Conservation (phyloP, 2,113 vertebrate genomes). For the Embiotoca jacksoni region DNA sequence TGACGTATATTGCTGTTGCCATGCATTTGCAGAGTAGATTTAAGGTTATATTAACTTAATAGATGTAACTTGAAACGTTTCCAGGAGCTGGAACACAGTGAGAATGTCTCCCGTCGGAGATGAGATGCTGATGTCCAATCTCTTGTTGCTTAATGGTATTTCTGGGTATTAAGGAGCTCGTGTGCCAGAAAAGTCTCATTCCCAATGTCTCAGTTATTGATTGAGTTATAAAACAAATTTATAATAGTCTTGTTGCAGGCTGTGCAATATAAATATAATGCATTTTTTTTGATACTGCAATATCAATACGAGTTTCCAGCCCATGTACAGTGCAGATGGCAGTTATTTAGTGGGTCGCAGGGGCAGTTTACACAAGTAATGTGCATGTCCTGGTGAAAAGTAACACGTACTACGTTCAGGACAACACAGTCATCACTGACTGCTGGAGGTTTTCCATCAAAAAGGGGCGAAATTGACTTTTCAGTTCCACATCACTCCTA, state of each 20-base stretch:
- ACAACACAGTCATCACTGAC: background rate
- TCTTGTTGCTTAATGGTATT: conserved; percentile 61
- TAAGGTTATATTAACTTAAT: conserved; percentile 44
- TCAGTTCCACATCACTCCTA: conserved; percentile 9
- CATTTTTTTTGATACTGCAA: conserved; percentile 36
- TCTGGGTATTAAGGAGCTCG: conserved; percentile 47
- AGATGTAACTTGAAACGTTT: conserved; percentile 54
- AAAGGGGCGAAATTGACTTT: conserved; percentile 32
- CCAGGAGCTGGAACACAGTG: conserved; percentile 29
- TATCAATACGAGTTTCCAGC: conserved; percentile 42
- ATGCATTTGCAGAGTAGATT: conserved; percentile 40
- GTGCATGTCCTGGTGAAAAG: conserved; percentile 5
- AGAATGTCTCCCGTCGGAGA: conserved; percentile 41
- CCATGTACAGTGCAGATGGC: background rate
- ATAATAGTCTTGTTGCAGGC: conserved; percentile 50
- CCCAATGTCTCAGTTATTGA: conserved; percentile 61
- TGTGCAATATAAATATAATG: conserved; percentile 44
- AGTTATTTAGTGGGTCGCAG: conserved; percentile 15
- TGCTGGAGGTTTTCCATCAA: conserved; percentile 20
- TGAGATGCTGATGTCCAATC: conserved; percentile 27
- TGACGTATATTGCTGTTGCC: conserved; percentile 7
- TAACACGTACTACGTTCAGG: conserved; percentile 18
- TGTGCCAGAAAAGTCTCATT: conserved; percentile 60
- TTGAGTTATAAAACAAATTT: conserved; percentile 65
- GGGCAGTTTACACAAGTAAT: conserved; percentile 21